Percentiles rank a stretch among this genome's conserved stretches.
These are phyloP conservation scores for Montipora foliosa DNA, from an alignment of 64 coral and sea anemone species.

Conservation along the genomic window DNA sequence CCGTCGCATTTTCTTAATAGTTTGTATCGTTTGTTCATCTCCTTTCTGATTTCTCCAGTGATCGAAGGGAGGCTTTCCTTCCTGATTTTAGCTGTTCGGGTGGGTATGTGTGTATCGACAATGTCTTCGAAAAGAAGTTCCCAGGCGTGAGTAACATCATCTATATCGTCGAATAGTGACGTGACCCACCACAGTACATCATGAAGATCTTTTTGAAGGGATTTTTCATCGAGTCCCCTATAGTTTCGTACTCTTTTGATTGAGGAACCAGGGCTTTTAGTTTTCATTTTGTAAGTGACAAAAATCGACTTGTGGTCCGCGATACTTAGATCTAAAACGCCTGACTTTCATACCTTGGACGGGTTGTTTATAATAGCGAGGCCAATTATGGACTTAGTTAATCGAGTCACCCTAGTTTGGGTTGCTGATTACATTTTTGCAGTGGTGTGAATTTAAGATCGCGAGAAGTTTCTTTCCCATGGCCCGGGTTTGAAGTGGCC, in stretches of 20 bases:
- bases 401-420: too few relatives aligned
- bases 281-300: too few relatives aligned
- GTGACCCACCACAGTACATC: not conserved
- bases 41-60: constrained; percentile 11
- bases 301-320: too few relatives aligned
- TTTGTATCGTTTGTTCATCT: constrained; percentile 22
- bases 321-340: too few relatives aligned
- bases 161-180: not conserved
- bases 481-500: not conserved
- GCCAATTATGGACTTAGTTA: too few relatives aligned
- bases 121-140: too few relatives aligned
- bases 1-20: constrained; percentile 5
- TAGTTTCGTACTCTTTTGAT: not conserved
- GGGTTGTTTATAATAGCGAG: too few relatives aligned
- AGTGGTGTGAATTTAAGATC: not conserved
- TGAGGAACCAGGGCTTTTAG: not conserved
- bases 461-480: not conserved
- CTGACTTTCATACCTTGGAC: too few relatives aligned
- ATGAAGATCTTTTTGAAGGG: not conserved
- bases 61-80: not conserved
- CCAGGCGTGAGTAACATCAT: too few relatives aligned
- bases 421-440: constrained; percentile 24
- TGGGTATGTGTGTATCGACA: too few relatives aligned
- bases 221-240: too few relatives aligned
- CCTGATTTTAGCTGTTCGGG: not conserved